A percentile compares a stretch with the other conserved stretches of the same genome.
Conservation (phyloP, 2,888 invertebrate species). For the Lithophane socia region DNA sequence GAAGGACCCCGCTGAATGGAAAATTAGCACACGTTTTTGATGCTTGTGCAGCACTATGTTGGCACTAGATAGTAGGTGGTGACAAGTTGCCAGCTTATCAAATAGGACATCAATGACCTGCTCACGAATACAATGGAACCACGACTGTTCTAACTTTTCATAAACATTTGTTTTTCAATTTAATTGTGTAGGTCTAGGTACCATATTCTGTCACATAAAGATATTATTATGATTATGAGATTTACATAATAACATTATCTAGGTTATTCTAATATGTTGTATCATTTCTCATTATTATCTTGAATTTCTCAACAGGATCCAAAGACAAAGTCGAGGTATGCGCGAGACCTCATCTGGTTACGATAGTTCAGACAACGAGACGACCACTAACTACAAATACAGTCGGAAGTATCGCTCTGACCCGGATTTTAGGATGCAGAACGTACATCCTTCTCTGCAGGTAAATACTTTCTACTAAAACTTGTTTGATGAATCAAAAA, state of each 20-base stretch:
- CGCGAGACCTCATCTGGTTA: constrained; percentile 97
- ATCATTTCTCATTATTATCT: not conserved
- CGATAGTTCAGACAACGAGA: constrained; percentile 96
- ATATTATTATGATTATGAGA: not conserved
- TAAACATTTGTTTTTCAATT: not conserved
- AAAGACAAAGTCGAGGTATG: constrained; percentile 91
- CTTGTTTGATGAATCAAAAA: constrained; percentile 33
- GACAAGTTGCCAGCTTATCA: constrained; percentile 36
- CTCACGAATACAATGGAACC: constrained; percentile 19
- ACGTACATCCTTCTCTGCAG: constrained; percentile 90
- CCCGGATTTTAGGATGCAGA: constrained; percentile 95
- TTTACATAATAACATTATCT: not conserved
- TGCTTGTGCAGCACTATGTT: not conserved
- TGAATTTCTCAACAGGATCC: constrained; percentile 80
- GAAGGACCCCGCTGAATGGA: constrained; percentile 1
- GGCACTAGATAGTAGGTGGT: not conserved
- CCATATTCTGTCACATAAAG: not conserved
- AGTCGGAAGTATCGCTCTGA: constrained; percentile 95
- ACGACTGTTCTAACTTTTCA: constrained; percentile 8
- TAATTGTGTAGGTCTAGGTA: not conserved
- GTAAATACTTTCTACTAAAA: constrained; percentile 71
- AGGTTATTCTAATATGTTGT: not conserved
- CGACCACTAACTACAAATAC: constrained; percentile 91
- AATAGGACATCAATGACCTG: constrained; percentile 21
- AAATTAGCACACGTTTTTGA: not conserved